These are phyloP conservation scores for Heliangelus exortis DNA, from an alignment of 2,797 vertebrate genomes.

Conservation along the genomic window DNA sequence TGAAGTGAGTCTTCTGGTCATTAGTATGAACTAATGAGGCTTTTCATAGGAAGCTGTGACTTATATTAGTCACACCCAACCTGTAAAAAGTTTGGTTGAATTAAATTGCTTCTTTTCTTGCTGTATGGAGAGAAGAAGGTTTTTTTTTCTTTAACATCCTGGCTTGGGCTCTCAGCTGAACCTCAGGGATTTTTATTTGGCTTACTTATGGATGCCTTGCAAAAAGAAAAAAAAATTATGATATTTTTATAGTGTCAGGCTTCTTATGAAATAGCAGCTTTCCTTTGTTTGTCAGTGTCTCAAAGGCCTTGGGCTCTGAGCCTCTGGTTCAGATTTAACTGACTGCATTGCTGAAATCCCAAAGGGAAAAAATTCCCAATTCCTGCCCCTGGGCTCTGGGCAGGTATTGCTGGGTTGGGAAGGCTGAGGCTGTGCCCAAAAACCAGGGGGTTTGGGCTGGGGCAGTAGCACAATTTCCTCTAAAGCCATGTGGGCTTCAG, in stretches of 20 bases:
- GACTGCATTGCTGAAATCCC: not conserved
- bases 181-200: not conserved
- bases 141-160: not conserved
- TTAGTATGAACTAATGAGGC: not conserved
- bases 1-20: not conserved
- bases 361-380: not conserved
- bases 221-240: not conserved
- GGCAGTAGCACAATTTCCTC: not conserved
- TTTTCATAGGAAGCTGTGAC: not conserved
- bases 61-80: not conserved
- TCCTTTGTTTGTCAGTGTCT: not conserved
- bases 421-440: not conserved
- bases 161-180: not conserved
- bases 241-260: not conserved
- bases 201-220: not conserved
- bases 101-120: not conserved
- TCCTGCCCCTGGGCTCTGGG: fast-evolving
- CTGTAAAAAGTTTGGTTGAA: not conserved
- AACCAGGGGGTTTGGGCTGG: not conserved
- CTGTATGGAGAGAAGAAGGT: not conserved
- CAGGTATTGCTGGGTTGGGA: not conserved
- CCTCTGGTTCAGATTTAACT: not conserved
- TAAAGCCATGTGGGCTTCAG: fast-evolving
- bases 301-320: not conserved
- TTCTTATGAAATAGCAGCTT: not conserved